A percentile compares a stretch with the other conserved stretches of the same genome.
phyloP scores from a whole-genome alignment of 2,113 vertebrate genomes.

The Dolichallabes microphthalmus region DNA sequence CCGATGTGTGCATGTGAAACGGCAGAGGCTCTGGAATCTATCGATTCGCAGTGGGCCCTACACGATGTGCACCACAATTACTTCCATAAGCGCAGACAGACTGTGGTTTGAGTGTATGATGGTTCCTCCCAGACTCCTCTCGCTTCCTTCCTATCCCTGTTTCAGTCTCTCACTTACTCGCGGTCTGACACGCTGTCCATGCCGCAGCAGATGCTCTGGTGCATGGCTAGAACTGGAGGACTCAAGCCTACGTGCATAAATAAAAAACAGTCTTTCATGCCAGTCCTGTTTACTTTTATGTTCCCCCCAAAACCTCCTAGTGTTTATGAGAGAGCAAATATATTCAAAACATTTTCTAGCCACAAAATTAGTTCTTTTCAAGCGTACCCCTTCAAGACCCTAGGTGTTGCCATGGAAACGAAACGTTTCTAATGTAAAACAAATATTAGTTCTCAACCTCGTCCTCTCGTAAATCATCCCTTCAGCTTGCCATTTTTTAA shows the following conservation, averaged over 20 bases:
- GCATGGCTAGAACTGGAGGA: conserved; percentile 60
- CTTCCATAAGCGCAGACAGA: conserved; percentile 68
- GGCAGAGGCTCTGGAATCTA: conserved; percentile 58
- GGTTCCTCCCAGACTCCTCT: conserved; percentile 66
- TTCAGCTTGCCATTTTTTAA: neutral
- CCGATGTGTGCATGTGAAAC: conserved; percentile 55
- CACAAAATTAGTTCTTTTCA: conserved; percentile 14
- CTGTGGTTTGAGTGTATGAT: conserved; percentile 52
- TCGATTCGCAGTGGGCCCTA: conserved; percentile 59
- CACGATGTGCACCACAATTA: conserved; percentile 58
- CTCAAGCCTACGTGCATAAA: conserved; percentile 49
- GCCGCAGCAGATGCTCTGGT: conserved; percentile 70
- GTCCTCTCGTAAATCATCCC: neutral
- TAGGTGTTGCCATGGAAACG: conserved; percentile 14
- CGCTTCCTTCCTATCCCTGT: conserved; percentile 28
- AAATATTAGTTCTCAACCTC: conserved; percentile 25
- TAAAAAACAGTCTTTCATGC: conserved; percentile 43
- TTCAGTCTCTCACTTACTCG: conserved; percentile 50
- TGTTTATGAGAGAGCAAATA: conserved; percentile 20
- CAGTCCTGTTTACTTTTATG: conserved; percentile 30
- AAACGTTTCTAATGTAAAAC: conserved; percentile 20
- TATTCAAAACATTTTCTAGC: conserved; percentile 16
- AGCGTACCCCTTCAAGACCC: neutral
- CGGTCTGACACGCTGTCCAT: conserved; percentile 68
- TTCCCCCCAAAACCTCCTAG: neutral